Percentiles rank a stretch among this genome's conserved stretches.
Conservation (phyloP, 2,888 invertebrate species). For the Polia nebulosa region DNA sequence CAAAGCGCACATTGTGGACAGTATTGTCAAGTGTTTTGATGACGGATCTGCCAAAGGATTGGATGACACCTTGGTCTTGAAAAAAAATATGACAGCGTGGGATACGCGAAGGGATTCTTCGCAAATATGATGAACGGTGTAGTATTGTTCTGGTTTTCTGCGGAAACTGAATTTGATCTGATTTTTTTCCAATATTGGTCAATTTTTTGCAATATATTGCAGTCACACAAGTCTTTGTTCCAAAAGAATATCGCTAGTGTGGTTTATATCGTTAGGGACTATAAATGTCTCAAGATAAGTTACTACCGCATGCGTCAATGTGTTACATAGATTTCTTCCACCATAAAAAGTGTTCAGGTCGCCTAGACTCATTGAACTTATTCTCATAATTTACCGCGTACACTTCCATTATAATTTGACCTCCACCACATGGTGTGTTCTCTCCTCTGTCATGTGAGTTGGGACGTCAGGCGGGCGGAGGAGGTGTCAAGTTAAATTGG, state of each 20-base stretch:
- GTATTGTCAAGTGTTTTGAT: slow-evolving; percentile 77
- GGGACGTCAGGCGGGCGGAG: slow-evolving; percentile 40
- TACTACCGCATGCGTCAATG: slow-evolving; percentile 23
- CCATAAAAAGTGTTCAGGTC: slow-evolving; percentile 74
- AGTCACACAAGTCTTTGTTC: background rate
- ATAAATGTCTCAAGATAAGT: slow-evolving; percentile 32
- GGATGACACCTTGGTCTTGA: slow-evolving; percentile 80
- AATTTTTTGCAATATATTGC: background rate
- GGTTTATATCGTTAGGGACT: background rate
- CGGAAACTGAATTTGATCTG: background rate
- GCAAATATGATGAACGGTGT: slow-evolving; percentile 29
- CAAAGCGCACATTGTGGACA: slow-evolving; percentile 86
- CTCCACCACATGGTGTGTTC: slow-evolving; percentile 49
- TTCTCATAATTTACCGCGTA: slow-evolving; percentile 74
- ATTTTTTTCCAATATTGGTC: background rate
- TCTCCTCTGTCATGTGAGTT: slow-evolving; percentile 43
- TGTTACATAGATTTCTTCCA: slow-evolving; percentile 71
- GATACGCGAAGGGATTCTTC: slow-evolving; percentile 65
- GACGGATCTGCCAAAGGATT: slow-evolving; percentile 84
- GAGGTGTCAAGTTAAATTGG: slow-evolving; percentile 65
- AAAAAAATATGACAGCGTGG: slow-evolving; percentile 89
- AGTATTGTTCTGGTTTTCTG: slow-evolving; percentile 19
- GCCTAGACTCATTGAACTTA: slow-evolving; percentile 73
- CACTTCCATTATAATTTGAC: slow-evolving; percentile 62
- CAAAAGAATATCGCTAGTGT: background rate